phyloP scores from a whole-genome alignment of 2,888 invertebrate species.

The Cheilosia vulpina region DNA sequence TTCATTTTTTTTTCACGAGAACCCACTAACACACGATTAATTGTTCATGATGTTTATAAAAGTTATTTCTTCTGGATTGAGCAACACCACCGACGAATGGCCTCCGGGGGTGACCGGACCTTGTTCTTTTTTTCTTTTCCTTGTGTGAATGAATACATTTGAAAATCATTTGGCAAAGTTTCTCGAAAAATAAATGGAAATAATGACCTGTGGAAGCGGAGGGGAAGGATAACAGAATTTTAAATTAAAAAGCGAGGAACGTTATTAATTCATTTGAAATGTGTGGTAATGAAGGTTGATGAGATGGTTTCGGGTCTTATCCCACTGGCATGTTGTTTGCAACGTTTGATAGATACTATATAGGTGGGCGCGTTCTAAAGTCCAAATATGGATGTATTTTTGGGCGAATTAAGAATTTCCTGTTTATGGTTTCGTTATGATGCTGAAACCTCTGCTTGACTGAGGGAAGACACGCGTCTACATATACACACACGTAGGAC shows the following conservation, averaged over 20 bases:
- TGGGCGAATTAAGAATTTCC: neutral
- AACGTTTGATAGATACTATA: neutral
- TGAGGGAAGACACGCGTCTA: no score
- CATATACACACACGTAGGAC: no score
- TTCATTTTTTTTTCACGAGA: neutral
- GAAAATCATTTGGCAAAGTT: slow-evolving; percentile 42
- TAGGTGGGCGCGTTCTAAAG: neutral
- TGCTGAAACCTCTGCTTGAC: no score
- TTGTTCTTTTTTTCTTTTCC: neutral
- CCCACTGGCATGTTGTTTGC: no score
- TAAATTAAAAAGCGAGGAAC: slow-evolving; percentile 30
- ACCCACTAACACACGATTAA: slow-evolving; percentile 29
- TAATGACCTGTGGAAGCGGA: slow-evolving; percentile 18
- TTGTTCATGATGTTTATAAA: slow-evolving; percentile 35
- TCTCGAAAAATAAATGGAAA: slow-evolving; percentile 32
- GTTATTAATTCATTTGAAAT: slow-evolving; percentile 49
- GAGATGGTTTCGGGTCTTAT: slow-evolving; percentile 22
- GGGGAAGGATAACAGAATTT: slow-evolving; percentile 12
- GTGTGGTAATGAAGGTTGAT: slow-evolving; percentile 47
- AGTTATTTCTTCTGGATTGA: slow-evolving; percentile 7
- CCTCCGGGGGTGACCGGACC: slow-evolving; percentile 17
- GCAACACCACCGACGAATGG: neutral
- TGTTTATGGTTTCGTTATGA: neutral
- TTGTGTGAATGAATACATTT: slow-evolving; percentile 38
- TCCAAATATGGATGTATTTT: neutral